These are phyloP conservation scores for Alfaro cultratus DNA, from an alignment of 2,797 vertebrate genomes.

Conservation along the genomic window DNA sequence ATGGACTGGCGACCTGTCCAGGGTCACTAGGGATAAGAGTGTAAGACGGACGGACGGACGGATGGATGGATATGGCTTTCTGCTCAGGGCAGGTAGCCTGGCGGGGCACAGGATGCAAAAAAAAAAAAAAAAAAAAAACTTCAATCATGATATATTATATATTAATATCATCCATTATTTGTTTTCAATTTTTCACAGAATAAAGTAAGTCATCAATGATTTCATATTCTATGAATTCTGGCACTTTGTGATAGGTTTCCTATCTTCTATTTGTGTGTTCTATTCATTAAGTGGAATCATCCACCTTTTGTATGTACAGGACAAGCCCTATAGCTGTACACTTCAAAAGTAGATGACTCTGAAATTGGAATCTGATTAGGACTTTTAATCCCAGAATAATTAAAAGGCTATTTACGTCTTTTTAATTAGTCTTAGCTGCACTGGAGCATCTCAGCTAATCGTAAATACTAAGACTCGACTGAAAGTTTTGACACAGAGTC, in stretches of 20 bases:
- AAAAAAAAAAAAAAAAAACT: no score
- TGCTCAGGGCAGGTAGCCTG: no score
- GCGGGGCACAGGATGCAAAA: fast-evolving
- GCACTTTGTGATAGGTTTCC: not conserved
- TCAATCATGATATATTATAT: no score
- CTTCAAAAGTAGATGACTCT: not conserved
- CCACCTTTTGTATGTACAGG: not conserved
- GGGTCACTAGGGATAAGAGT: no score
- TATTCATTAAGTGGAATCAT: not conserved
- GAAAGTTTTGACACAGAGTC: not conserved
- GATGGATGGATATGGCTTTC: no score
- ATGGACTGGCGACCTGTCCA: no score
- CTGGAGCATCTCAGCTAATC: not conserved
- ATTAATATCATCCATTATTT: not conserved
- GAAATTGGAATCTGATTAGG: not conserved
- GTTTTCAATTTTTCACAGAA: not conserved
- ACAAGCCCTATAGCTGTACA: not conserved
- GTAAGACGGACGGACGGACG: no score
- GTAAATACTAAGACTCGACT: not conserved
- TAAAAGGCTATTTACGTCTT: not conserved
- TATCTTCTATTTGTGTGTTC: not conserved
- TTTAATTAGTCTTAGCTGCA: not conserved
- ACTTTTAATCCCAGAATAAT: not conserved
- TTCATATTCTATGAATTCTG: not conserved
- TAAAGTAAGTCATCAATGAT: not conserved